Percentiles rank a stretch among this genome's conserved stretches.
Conservation (phyloP, 2,113 vertebrate species). For the Sinocyclocheilus anshuiensis region DNA sequence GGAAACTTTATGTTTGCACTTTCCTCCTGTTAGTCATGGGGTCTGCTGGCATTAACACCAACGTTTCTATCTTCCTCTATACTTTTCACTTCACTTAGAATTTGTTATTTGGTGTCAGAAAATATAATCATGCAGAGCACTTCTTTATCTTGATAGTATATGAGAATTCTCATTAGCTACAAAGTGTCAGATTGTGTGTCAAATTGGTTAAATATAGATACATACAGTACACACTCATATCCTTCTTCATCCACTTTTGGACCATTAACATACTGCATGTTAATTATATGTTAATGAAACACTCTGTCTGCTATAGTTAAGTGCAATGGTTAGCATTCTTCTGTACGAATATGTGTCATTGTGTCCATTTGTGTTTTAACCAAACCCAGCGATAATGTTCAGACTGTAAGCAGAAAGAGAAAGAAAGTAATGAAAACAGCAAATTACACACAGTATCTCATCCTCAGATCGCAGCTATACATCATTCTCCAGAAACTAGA, state of each 20-base stretch:
- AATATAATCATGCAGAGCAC: not conserved
- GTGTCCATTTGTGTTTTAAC: too few species aligned
- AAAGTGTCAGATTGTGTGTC: not conserved
- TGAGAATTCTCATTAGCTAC: slow-evolving; percentile 24
- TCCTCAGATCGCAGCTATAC: not conserved
- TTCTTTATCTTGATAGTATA: not conserved
- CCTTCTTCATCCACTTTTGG: not conserved
- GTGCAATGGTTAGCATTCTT: not conserved
- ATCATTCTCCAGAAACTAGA: not conserved
- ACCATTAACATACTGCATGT: slow-evolving; percentile 14
- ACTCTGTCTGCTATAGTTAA: not conserved
- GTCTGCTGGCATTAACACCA: not conserved
- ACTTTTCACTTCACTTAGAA: not conserved
- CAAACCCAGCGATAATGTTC: too few species aligned
- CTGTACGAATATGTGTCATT: too few species aligned
- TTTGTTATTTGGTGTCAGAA: not conserved
- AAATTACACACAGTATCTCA: not conserved
- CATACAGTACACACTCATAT: not conserved
- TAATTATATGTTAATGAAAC: not conserved
- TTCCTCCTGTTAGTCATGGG: slow-evolving; percentile 21
- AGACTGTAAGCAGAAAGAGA: not conserved
- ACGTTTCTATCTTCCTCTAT: not conserved
- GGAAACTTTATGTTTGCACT: slow-evolving; percentile 37
- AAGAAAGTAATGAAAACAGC: not conserved
- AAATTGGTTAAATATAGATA: slow-evolving; percentile 35